Evolutionary conservation across 1,140 invertebrate species (phyloP), one percentile per base, ranked within the genome.

Genomic region (Drosophila sulfurigaster): DNA sequence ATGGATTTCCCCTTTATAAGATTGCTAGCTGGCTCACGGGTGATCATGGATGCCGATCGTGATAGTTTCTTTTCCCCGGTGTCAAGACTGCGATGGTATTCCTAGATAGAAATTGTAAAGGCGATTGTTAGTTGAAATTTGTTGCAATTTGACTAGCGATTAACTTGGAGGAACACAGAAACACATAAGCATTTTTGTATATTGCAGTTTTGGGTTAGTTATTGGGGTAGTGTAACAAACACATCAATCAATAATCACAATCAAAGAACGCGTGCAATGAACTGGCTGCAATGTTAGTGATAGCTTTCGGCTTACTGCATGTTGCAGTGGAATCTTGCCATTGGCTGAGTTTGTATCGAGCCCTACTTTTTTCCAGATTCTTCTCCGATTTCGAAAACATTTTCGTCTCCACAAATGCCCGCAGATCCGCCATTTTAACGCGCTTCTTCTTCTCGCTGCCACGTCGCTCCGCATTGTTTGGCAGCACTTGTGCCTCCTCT

Each of bases 1-100:
- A 98, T 98, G 94, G 97, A 98, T 93, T 98, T 98, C 52, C 97
- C 98, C 94, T 98, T 98, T 49, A 98, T 96, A 32, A 98, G 93
- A 93, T 96, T 97, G 65, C 95, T 96, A 1, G 95, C 92, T 8
- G 92, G 91, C 16, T 90, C 83, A 13, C 88, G 92, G 60, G 94
- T 95, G 10, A 95, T 93, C 62, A 95, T 94, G 0, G 96, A 96
- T 45, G 94, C 94, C n/a, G 95, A 95, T 52, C 95, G 93, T 1
- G 94, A 94, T 62, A 96, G 92, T 77, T 94, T 95, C 73, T 95
- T 95, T 59, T 97, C 96, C 1, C 95, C 95, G 1, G 96, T 96
- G 74, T 97, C 96, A 28, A 97, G 93, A 91, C 96, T 97, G 79
- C 96, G 94, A 87, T 96, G 96, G 78, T 95, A 96, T 76, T 97